phyloP scores from a whole-genome alignment of 2,113 vertebrate species.

The Seriola dumerili region DNA sequence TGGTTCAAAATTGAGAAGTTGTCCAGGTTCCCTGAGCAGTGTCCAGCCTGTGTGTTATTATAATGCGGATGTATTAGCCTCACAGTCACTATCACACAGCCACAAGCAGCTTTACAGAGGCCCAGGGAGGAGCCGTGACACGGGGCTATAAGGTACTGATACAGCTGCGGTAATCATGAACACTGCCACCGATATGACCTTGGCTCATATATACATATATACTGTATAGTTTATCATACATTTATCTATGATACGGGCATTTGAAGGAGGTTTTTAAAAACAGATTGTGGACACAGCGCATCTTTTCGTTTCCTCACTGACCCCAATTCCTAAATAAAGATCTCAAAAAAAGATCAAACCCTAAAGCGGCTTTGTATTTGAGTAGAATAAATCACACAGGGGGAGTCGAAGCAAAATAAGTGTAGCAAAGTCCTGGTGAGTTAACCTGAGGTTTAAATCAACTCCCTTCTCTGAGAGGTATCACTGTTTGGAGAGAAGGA shows the following conservation, averaged over 20 bases:
- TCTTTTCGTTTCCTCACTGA: conserved; percentile 19
- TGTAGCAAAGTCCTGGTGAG: conserved; percentile 54
- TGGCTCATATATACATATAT: conserved; percentile 1
- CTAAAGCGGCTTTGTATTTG: conserved; percentile 14
- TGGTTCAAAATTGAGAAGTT: conserved; percentile 34
- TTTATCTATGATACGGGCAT: neutral
- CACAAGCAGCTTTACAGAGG: conserved; percentile 30
- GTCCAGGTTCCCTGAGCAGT: neutral
- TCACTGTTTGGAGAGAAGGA: conserved; percentile 58
- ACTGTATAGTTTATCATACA: conserved; percentile 18
- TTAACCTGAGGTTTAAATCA: conserved; percentile 74
- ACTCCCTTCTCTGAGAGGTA: conserved; percentile 59
- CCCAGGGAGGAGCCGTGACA: conserved; percentile 15
- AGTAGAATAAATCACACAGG: conserved; percentile 53
- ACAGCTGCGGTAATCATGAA: conserved; percentile 23
- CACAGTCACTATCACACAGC: conserved; percentile 56
- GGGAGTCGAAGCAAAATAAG: conserved; percentile 53
- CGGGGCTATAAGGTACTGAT: conserved; percentile 2
- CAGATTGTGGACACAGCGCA: neutral
- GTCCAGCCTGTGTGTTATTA: conserved; percentile 32
- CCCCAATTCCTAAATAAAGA: conserved; percentile 47
- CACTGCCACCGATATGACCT: conserved; percentile 31
- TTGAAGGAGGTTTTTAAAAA: conserved; percentile 19
- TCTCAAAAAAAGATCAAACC: conserved; percentile 45
- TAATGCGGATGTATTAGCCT: conserved; percentile 50